Evolutionary conservation across 2,113 vertebrate genomes (phyloP).

Genomic region (Chamaea fasciata): DNA sequence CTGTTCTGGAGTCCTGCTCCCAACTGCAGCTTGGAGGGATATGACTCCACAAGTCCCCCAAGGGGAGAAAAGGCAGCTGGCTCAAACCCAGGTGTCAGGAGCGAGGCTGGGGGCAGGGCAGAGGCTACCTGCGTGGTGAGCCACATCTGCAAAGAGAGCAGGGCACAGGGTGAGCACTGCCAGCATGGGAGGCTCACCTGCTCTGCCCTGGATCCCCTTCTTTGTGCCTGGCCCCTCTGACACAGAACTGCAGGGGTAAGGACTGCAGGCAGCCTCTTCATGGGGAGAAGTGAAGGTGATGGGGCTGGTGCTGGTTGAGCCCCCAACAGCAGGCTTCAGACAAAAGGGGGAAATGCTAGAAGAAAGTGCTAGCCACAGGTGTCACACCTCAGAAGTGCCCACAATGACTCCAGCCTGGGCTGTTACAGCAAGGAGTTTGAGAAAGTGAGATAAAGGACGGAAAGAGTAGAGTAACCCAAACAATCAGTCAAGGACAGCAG

Average conservation of each 20-base stretch:
- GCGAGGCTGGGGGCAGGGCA: not conserved
- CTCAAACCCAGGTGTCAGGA: not conserved
- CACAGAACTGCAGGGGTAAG: rapidly evolving
- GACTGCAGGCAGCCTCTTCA: not conserved
- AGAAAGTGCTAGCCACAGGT: not conserved
- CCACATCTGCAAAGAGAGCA: constrained; percentile 39
- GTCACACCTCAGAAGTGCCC: not conserved
- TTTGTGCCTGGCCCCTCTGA: not conserved
- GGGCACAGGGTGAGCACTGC: not conserved
- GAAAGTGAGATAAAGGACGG: not conserved
- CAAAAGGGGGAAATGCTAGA: not conserved
- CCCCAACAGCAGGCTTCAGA: not conserved
- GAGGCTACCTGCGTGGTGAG: constrained; percentile 27
- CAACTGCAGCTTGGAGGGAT: not conserved
- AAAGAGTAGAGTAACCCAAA: constrained; percentile 19
- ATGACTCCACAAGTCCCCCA: not conserved
- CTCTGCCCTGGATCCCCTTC: not conserved
- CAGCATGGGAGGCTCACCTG: not conserved
- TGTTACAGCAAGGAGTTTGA: not conserved
- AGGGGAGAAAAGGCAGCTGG: not conserved
- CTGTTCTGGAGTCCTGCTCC: not conserved
- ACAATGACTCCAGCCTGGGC: not conserved
- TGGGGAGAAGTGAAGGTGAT: rapidly evolving
- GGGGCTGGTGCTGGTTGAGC: not conserved
- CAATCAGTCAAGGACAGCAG: constrained; percentile 1